Base-by-base conservation (phyloP, 2,888 invertebrate species). In the Timema cristinae region DNA sequence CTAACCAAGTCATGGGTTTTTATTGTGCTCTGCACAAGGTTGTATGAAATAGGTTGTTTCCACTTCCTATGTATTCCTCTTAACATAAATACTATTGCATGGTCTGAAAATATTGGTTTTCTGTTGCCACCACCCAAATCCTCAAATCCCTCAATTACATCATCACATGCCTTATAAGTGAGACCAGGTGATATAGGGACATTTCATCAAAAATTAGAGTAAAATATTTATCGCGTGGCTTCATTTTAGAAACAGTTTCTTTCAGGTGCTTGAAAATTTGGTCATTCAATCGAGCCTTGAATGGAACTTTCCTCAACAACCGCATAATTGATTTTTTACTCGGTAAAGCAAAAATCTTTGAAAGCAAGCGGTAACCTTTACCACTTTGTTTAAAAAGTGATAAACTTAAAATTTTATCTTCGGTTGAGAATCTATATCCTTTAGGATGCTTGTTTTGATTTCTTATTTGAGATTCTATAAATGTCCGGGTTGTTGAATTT, bases 401-500 rank as follows among this genome's bases (percentile, higher is more conserved):
- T 63, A 63, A 47, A 47, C 47, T 47, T 9, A 63, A n/a, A 47
- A 63, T 63, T 9, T 63, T 63, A 13, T 63, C 63, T 7, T 9
- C 63, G 10, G 63, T 63, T 9, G 63, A 47, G 13, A 63, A 63
- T 63, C 63, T 16, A 10, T 48, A 10, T 8, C 47, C 63, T 11
- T 63, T 63, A 13, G 48, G 9, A 47, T 63, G 32, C 47, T 32
- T 63, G 63, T 8, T n/a, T 13, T 13, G 32, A 47, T 63, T 63
- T 32, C 47, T 63, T 15, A 63, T 63, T 63, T 63, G 63, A 63
- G 63, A 63, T n/a, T 32, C 63, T 47, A 63, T n/a, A 47, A 59
- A 59, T 59, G 59, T 15, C 10, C 15, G 16, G 15, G 59, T 59
- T 5, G 15, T 15, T n/a, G 5, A 9, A 15, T 59, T 59, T 10